phyloP scores from a whole-genome alignment of 2,888 invertebrate genomes.

The Drosophila flavopinicola region DNA sequence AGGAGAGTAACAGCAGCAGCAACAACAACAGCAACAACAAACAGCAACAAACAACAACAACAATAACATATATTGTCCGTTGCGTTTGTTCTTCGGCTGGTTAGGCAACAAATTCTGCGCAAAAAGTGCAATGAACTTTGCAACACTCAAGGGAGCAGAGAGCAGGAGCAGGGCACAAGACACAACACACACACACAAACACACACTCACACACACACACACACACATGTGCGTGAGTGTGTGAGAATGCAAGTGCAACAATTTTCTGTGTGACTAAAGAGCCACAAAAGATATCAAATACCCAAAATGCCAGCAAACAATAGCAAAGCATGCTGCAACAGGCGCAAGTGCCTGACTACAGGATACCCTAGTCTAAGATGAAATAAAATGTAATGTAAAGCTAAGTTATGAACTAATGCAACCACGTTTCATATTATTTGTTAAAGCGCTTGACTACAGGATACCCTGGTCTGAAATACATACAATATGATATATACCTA shows the following conservation, averaged over 20 bases:
- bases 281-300: conserved; percentile 70
- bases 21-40: conserved; percentile 33
- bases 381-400: no score
- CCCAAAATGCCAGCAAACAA: conserved; percentile 53
- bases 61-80: conserved; percentile 55
- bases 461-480: no score
- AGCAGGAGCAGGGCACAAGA: conserved; percentile 40
- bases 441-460: no score
- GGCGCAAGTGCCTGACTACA: not conserved
- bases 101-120: conserved; percentile 79
- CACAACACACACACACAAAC: conserved; percentile 23
- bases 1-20: conserved; percentile 61
- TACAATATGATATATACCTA: no score
- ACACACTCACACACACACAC: conserved; percentile 22
- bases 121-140: conserved; percentile 75
- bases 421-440: no score
- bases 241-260: conserved; percentile 42
- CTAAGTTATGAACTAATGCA: no score
- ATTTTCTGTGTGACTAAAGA: conserved; percentile 59
- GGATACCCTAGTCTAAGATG: conserved; percentile 33
- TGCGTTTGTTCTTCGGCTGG: conserved; percentile 74
- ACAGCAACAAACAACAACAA: conserved; percentile 24
- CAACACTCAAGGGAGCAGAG: conserved; percentile 57
- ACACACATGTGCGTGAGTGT: conserved; percentile 8
- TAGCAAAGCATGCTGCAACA: conserved; percentile 7